Percentiles rank a stretch among this genome's conserved stretches.
These are phyloP conservation scores for Drosophila prolongata DNA, from an alignment of 2,888 invertebrate species.

Conservation along the genomic window DNA sequence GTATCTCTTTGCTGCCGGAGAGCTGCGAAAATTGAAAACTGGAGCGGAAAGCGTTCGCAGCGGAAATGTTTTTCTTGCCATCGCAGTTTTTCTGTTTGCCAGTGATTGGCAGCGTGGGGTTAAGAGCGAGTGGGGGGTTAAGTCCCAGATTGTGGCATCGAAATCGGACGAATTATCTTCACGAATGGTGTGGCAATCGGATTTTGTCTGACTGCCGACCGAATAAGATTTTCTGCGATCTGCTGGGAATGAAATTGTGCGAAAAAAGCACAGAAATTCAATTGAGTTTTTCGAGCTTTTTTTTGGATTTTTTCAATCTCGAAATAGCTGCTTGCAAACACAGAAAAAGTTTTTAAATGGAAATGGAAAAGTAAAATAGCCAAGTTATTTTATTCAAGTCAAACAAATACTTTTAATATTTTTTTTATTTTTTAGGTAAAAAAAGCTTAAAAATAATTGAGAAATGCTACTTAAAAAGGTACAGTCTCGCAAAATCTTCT, in stretches of 20 bases:
- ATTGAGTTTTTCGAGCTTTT: background rate
- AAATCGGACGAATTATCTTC: constrained; percentile 4
- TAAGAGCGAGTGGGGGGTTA: constrained; percentile 5
- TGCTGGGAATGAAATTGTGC: background rate
- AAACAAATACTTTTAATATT: too few species aligned
- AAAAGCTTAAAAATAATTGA: too few species aligned
- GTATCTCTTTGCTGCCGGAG: constrained; percentile 55
- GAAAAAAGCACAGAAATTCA: background rate
- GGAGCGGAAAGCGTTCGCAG: constrained; percentile 71
- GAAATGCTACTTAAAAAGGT: too few species aligned
- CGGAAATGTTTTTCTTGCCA: constrained; percentile 70
- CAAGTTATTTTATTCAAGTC: too few species aligned
- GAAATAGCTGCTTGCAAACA: too few species aligned
- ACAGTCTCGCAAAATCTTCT: too few species aligned
- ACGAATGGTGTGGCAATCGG: background rate
- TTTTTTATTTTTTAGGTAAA: too few species aligned
- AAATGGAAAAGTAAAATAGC: too few species aligned
- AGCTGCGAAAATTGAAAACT: constrained; percentile 74
- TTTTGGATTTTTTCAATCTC: too few species aligned
- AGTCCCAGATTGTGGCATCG: constrained; percentile 7
- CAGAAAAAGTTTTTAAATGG: too few species aligned
- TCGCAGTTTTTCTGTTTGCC: constrained; percentile 19
- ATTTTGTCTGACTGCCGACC: background rate
- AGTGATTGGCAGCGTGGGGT: constrained; percentile 60
- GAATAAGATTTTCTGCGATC: background rate